Evolutionary conservation across 2,888 invertebrate species (phyloP).

Genomic region (Apoderus coryli): DNA sequence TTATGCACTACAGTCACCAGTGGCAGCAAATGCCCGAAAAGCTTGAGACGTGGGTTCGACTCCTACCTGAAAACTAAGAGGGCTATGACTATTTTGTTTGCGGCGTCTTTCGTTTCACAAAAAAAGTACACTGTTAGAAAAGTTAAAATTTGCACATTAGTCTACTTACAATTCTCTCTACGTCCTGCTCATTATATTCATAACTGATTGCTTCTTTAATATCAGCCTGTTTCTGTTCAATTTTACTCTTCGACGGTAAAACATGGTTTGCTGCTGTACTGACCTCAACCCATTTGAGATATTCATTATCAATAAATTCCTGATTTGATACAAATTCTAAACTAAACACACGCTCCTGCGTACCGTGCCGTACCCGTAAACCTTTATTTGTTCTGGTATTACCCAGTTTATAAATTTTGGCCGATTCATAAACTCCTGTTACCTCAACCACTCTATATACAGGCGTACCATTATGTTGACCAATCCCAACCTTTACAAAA

Average conservation of each 20-base stretch:
- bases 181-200: conserved; percentile 89
- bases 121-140: too few species aligned
- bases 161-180: conserved; percentile 58
- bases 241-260: conserved; percentile 69
- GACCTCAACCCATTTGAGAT: conserved; percentile 81
- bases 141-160: too few species aligned
- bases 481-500: conserved; percentile 50
- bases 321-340: conserved; percentile 96
- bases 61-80: too few species aligned
- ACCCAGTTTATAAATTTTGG: conserved; percentile 66
- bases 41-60: too few species aligned
- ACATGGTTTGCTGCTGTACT: conserved; percentile 43
- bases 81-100: too few species aligned
- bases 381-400: conserved; percentile 89
- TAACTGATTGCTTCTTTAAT: conserved; percentile 83
- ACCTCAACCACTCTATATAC: conserved; percentile 80
- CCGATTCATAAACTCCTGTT: conserved; percentile 55
- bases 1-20: too few species aligned
- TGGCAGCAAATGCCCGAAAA: too few species aligned
- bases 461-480: conserved; percentile 71
- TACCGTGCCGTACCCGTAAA: conserved; percentile 64
- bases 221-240: conserved; percentile 68
- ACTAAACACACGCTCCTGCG: conserved; percentile 76
- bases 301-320: conserved; percentile 86
- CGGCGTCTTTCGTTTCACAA: too few species aligned